phyloP scores from a whole-genome alignment of 92 coral and sea anemone genomes.

The Bergia puertoricense region DNA sequence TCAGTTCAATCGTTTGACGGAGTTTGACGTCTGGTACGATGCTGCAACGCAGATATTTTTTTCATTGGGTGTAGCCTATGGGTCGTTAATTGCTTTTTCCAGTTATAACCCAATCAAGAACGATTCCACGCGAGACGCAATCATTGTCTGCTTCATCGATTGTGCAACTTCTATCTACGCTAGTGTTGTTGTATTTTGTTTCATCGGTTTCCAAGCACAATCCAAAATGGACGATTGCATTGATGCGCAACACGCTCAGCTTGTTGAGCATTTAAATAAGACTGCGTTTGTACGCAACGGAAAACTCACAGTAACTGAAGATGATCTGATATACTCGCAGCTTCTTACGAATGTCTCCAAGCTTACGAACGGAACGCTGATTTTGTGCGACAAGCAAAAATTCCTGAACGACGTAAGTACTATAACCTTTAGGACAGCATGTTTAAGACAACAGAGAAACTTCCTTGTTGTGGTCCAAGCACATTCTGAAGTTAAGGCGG shows the following conservation, averaged over 20 bases:
- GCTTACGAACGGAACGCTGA: slow-evolving; percentile 68
- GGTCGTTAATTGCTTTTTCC: slow-evolving; percentile 95
- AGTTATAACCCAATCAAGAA: slow-evolving; percentile 97
- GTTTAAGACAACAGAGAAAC: too few species aligned
- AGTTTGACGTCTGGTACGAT: slow-evolving; percentile 94
- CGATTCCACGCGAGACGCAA: slow-evolving; percentile 96
- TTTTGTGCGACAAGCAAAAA: slow-evolving; percentile 68
- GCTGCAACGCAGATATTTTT: slow-evolving; percentile 97
- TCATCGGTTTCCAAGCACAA: slow-evolving; percentile 94
- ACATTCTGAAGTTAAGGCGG: too few species aligned
- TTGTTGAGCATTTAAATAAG: slow-evolving; percentile 57
- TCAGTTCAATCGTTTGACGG: slow-evolving; percentile 89
- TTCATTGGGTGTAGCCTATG: slow-evolving; percentile 98
- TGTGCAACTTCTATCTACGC: slow-evolving; percentile 98
- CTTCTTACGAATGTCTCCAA: slow-evolving; percentile 60
- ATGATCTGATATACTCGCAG: slow-evolving; percentile 38
- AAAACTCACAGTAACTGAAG: slow-evolving; percentile 30
- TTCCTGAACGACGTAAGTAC: slow-evolving; percentile 66
- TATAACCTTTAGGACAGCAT: too few species aligned
- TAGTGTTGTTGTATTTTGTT: slow-evolving; percentile 95
- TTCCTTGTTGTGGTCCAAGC: too few species aligned
- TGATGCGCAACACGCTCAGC: slow-evolving; percentile 50
- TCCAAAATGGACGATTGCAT: slow-evolving; percentile 84
- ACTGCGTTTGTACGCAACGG: slow-evolving; percentile 59
- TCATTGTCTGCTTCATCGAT: slow-evolving; percentile 93